These are phyloP conservation scores for Thaleichthys pacificus DNA, from an alignment of 2,797 vertebrate genomes.

Conservation along the genomic window DNA sequence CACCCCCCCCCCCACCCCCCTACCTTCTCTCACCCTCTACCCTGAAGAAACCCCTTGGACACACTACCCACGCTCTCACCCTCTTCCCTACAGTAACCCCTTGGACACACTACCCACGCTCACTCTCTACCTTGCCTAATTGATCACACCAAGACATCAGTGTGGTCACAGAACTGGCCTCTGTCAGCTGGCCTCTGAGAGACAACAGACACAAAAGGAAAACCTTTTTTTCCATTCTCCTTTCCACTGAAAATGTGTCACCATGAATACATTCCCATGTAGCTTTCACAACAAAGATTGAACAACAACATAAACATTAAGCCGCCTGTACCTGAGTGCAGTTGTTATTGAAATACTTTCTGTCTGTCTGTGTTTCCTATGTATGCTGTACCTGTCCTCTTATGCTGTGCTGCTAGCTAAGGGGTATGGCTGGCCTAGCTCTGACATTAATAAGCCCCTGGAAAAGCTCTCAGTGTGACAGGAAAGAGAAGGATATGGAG, in stretches of 20 bases:
- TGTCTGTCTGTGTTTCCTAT: background rate
- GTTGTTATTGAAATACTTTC: background rate
- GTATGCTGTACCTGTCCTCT: background rate
- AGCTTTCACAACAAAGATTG: too few species aligned
- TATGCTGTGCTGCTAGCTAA: background rate
- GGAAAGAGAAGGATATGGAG: conserved; percentile 46
- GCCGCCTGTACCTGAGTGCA: background rate
- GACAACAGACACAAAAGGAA: too few species aligned
- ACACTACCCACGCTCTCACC: background rate
- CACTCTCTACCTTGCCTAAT: background rate
- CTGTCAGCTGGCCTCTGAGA: too few species aligned
- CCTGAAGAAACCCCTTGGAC: too few species aligned
- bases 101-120: too few species aligned
- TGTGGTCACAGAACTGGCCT: background rate
- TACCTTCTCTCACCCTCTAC: background rate
- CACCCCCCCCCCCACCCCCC: too few species aligned
- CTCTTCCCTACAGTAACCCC: background rate
- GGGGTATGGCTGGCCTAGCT: conserved; percentile 13
- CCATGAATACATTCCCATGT: background rate
- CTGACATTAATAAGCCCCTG: conserved; percentile 40
- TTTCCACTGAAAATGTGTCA: background rate
- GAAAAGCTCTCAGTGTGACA: conserved; percentile 45
- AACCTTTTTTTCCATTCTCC: too few species aligned
- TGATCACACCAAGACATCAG: background rate
- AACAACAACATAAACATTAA: background rate